phyloP scores from a whole-genome alignment of 2,888 invertebrate species.

The Liodrosophila aerea region DNA sequence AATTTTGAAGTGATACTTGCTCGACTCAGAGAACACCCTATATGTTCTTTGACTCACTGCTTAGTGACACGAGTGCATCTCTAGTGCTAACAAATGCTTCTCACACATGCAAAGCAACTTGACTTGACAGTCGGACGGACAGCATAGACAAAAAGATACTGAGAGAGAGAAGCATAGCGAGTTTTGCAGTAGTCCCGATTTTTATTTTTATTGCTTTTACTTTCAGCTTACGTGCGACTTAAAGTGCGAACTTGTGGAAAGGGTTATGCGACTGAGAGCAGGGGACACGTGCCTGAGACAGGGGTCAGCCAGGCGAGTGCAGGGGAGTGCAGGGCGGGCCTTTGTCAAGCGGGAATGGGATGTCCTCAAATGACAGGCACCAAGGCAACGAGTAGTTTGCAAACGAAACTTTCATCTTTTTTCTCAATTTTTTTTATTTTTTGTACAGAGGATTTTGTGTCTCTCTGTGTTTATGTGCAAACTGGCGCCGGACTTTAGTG shows the following conservation, averaged over 20 bases:
- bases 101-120: constrained; percentile 54
- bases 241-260: constrained; percentile 56
- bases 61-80: constrained; percentile 19
- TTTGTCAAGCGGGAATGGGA: constrained; percentile 38
- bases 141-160: constrained; percentile 4
- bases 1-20: no score
- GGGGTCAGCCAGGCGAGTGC: background rate
- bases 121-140: constrained; percentile 47
- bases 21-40: no score
- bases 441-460: constrained; percentile 9
- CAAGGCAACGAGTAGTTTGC: constrained; percentile 36
- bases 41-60: no score
- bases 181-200: constrained; percentile 49
- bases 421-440: constrained; percentile 16
- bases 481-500: constrained; percentile 74
- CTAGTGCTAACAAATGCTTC: constrained; percentile 26
- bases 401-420: constrained; percentile 30
- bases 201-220: constrained; percentile 58
- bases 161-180: constrained; percentile 2
- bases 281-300: constrained; percentile 20
- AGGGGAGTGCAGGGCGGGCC: constrained; percentile 6
- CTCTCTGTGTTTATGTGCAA: constrained; percentile 63
- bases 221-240: constrained; percentile 59
- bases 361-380: constrained; percentile 42
- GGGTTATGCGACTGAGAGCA: constrained; percentile 33